A percentile compares a stretch with the other conserved stretches of the same genome.
Evolutionary conservation across 2,797 vertebrate species (phyloP).

Genomic region (Pipistrellus nathusii): DNA sequence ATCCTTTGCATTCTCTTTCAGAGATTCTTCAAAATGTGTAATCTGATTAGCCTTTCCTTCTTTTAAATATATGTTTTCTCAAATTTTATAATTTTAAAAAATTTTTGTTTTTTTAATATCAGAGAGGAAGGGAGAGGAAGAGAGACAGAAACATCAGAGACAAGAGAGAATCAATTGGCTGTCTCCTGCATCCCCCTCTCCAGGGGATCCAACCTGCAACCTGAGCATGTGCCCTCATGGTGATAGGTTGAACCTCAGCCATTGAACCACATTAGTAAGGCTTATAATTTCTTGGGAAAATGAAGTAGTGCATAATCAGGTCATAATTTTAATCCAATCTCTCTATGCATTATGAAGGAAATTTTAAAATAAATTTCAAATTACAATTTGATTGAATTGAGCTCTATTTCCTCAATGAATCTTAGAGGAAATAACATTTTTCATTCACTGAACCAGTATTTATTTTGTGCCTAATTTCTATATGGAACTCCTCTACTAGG

Average conservation of each 20-base stretch:
- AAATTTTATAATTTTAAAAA: neutral
- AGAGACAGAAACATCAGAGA: too few species aligned
- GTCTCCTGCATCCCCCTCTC: too few species aligned
- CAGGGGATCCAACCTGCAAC: too few species aligned
- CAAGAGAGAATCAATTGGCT: too few species aligned
- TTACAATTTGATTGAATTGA: constrained; percentile 61
- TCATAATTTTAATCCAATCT: constrained; percentile 33
- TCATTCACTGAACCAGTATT: neutral
- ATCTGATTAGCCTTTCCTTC: neutral
- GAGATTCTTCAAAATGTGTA: constrained; percentile 46
- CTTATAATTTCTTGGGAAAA: neutral
- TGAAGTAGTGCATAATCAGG: neutral
- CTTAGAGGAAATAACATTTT: neutral
- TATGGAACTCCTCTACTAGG: neutral
- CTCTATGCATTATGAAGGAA: constrained; percentile 55
- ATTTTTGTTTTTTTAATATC: too few species aligned
- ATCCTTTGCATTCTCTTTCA: neutral
- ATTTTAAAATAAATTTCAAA: constrained; percentile 77
- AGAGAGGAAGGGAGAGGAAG: too few species aligned
- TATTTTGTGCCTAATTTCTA: neutral
- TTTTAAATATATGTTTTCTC: constrained; percentile 2
- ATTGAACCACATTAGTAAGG: too few species aligned
- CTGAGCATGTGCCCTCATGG: too few species aligned
- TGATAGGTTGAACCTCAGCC: too few species aligned
- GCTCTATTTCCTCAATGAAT: constrained; percentile 61